Base-by-base conservation (phyloP, 2,888 invertebrate genomes). In the Muscina levida region DNA sequence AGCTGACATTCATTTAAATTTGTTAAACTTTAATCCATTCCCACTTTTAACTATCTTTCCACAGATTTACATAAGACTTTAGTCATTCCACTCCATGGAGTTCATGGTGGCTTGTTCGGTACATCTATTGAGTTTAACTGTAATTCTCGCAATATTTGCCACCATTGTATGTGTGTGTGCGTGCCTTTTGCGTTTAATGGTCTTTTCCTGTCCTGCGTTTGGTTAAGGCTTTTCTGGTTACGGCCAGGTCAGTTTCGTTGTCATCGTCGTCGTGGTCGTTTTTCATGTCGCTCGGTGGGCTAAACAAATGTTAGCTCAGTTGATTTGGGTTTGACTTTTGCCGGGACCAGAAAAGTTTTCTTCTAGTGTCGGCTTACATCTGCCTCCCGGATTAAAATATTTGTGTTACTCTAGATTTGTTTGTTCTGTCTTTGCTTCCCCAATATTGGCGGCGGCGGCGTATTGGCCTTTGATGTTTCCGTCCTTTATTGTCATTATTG, bases 271-370 rank as follows among this genome's bases (percentile, higher is more conserved):
- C 51, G 2, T 46, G 17, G 51, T 53, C 22, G 24, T 24, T 53
- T 22, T 51, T 2, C 46, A 46, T 46, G 46, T 46, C n/a, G 76
- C 70, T 71, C 74, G n/a, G n/a, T n/a, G 74, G 26, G 46, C 74
- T 81, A 74, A 74, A 46, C 59, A 81, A 77, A 81, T 71, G 67
- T 72, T 74, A 57, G 59, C 46, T 59, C 19, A 77, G 71, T 81
- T 81, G 81, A 77, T 74, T 72, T 77, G 72, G 74, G 81, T 77
- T 67, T 65, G 67, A 72, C 74, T 74, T 56, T 72, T 46, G n/a
- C 31, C 57, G n/a, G 44, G 80, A 24, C 62, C 13, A 22, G 2
- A 51, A 39, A 24, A 5, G 15, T 22, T 53, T 53, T 51, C 13
- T 8, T 22, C n/a, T n/a, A n/a, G 39, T 46, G 31, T 31, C 8